Conservation (phyloP, 2,888 invertebrate genomes). For the Euclidia mi region DNA sequence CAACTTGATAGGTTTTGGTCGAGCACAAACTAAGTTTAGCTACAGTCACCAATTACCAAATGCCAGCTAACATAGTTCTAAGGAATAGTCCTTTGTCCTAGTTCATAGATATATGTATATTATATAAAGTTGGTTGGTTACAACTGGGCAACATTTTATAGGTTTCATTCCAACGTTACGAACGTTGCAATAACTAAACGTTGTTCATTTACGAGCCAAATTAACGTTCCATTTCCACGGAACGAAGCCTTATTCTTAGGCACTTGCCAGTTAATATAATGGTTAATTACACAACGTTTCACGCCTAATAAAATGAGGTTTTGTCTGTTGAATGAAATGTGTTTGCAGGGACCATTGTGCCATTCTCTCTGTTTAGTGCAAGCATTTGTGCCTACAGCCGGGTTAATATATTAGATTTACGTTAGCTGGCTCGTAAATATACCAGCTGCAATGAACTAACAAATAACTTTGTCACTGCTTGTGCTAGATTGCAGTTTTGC, state of each 20-base stretch:
- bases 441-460: conserved; percentile 13
- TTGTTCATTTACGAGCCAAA: conserved; percentile 12
- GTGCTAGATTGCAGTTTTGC: conserved; percentile 19
- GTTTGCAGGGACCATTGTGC: no score
- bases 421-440: conserved; percentile 3
- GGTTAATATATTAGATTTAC: conserved; percentile 5
- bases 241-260: conserved; percentile 9
- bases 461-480: conserved; percentile 14
- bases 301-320: conserved; percentile 12
- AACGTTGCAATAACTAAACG: conserved; percentile 5
- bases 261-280: conserved; percentile 15
- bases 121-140: conserved; percentile 17
- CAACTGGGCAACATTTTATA: conserved; percentile 1
- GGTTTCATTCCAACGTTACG: conserved; percentile 6
- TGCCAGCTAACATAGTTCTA: conserved; percentile 39
- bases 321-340: conserved; percentile 17
- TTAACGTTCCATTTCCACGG: conserved; percentile 13
- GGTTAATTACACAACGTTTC: conserved; percentile 19
- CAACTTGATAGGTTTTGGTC: conserved; percentile 16
- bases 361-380: no score
- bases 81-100: conserved; percentile 27
- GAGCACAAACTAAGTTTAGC: conserved; percentile 33
- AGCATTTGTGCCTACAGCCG: neutral
- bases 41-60: conserved; percentile 33
- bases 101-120: conserved; percentile 10